These are phyloP conservation scores for Charadrius vociferus DNA, from an alignment of 2,113 vertebrate genomes.

Conservation along the genomic window DNA sequence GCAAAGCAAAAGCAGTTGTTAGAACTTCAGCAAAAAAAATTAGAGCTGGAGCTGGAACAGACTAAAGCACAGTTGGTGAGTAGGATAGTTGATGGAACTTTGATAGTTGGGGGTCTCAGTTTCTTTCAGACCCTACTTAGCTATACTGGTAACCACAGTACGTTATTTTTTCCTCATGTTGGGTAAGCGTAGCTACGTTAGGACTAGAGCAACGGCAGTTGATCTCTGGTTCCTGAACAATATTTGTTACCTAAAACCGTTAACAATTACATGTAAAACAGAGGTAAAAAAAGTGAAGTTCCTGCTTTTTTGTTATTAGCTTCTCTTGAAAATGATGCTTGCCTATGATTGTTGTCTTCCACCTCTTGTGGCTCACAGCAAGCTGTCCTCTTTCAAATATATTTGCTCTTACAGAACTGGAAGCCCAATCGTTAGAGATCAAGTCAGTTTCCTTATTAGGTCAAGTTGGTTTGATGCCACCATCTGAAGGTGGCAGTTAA, in stretches of 20 bases:
- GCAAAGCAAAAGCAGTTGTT: slow-evolving; percentile 98
- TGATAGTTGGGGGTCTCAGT: neutral
- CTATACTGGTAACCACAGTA: neutral
- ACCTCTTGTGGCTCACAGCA: neutral
- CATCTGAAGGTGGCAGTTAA: neutral
- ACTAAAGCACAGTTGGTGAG: slow-evolving; percentile 97
- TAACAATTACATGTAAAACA: neutral
- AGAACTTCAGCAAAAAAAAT: slow-evolving; percentile 99
- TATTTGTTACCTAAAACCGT: neutral
- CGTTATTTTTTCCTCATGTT: neutral
- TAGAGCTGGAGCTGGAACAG: slow-evolving; percentile 97
- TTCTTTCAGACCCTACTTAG: neutral
- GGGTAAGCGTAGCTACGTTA: neutral
- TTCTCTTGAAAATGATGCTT: neutral
- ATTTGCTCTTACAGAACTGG: neutral
- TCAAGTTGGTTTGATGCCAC: neutral
- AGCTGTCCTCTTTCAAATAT: neutral
- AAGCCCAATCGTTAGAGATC: neutral
- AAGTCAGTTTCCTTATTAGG: neutral
- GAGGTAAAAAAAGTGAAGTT: neutral
- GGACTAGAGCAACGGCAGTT: neutral
- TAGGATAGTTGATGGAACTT: slow-evolving; percentile 5
- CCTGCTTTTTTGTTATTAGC: neutral
- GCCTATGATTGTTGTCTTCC: accelerated
- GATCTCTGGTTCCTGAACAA: neutral